These are phyloP conservation scores for Pangasius larnaudii DNA, from an alignment of 2,797 vertebrate genomes.

Conservation along the genomic window DNA sequence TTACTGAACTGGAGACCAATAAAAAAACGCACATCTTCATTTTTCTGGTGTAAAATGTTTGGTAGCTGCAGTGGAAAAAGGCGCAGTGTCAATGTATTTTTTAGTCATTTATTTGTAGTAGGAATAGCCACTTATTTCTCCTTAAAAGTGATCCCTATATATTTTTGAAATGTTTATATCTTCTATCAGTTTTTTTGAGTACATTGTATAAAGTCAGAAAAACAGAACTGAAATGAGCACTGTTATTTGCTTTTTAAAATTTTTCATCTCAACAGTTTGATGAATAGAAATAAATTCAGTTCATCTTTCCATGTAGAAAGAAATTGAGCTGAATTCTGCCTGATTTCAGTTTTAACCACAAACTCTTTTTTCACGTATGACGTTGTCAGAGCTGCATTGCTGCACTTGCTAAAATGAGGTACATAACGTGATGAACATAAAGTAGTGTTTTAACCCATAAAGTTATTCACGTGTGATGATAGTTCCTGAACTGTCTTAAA, in stretches of 20 bases:
- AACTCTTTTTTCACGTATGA: background rate
- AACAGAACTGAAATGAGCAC: background rate
- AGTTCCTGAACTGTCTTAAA: background rate
- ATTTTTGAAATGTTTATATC: background rate
- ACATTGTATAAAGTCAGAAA: background rate
- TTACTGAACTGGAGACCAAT: background rate
- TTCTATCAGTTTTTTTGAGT: background rate
- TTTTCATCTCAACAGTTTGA: background rate
- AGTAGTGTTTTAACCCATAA: background rate
- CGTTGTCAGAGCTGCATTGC: background rate
- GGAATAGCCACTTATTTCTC: slow-evolving; percentile 6
- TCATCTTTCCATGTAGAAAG: background rate
- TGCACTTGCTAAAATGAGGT: background rate
- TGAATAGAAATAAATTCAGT: background rate
- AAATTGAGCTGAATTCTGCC: background rate
- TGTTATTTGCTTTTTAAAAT: background rate
- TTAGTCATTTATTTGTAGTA: background rate
- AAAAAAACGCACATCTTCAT: background rate
- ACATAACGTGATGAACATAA: background rate
- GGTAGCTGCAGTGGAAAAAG: background rate
- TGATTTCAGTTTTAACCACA: background rate
- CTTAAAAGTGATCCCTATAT: background rate
- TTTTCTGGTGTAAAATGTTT: background rate
- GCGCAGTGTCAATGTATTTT: background rate
- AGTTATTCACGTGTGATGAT: background rate